Conservation (phyloP, 1,140 invertebrate genomes). For the Drosophila trapezifrons region DNA sequence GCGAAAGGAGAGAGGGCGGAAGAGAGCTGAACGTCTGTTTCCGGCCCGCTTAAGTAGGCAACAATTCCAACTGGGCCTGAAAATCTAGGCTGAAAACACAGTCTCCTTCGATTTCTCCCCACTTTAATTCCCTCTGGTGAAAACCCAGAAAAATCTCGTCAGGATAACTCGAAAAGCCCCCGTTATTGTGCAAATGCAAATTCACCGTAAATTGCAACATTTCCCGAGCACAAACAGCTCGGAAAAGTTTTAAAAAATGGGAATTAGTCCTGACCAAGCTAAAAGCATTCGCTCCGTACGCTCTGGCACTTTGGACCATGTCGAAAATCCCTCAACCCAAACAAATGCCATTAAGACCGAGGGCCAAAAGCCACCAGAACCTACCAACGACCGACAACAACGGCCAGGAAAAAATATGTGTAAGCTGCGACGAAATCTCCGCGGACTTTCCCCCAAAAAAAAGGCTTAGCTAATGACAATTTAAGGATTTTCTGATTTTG, state of each 20-base stretch:
- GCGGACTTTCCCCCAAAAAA: constrained; percentile 53
- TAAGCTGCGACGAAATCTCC: constrained; percentile 38
- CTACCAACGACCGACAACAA: constrained; percentile 3
- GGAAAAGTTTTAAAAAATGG: neutral
- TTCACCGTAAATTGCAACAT: constrained; percentile 22
- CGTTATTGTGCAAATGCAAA: constrained; percentile 22
- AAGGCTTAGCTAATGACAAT: constrained; percentile 81
- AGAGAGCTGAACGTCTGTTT: constrained; percentile 14
- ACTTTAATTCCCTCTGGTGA: neutral
- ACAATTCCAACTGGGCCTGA: neutral
- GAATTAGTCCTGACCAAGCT: constrained; percentile 40
- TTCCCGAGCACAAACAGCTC: neutral
- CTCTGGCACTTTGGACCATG: constrained; percentile 27
- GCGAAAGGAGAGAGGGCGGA: neutral
- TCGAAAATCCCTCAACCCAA: constrained; percentile 34
- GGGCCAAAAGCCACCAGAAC: neutral
- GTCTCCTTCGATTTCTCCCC: neutral
- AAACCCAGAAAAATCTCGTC: neutral
- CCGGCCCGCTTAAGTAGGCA: constrained; percentile 28
- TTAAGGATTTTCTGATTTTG: constrained; percentile 79
- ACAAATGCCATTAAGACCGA: constrained; percentile 49
- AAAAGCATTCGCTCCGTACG: constrained; percentile 28
- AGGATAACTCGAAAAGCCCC: constrained; percentile 1
- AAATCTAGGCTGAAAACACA: neutral
- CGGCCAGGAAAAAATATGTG: constrained; percentile 18